Evolutionary conservation across 2,888 invertebrate genomes (phyloP).

Genomic region (Epiblema foenella): DNA sequence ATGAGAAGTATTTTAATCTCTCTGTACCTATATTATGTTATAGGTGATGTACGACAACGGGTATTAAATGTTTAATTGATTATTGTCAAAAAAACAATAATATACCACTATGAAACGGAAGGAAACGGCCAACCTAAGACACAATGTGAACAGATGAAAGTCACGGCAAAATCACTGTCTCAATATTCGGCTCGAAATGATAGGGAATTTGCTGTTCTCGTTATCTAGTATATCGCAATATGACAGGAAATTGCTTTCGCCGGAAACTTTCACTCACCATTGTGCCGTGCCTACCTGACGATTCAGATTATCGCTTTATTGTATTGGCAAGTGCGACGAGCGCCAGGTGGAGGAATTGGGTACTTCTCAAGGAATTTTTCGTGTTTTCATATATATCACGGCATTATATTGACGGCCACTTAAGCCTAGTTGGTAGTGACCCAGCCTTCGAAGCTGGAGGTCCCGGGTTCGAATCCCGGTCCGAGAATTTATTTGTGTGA

Average conservation of each 20-base stretch:
- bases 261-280: slow-evolving; percentile 43
- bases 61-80: too few species aligned
- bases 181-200: slow-evolving; percentile 30
- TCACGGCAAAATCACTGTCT: slow-evolving; percentile 16
- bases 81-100: too few species aligned
- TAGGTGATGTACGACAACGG: too few species aligned
- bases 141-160: neutral
- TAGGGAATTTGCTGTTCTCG: slow-evolving; percentile 26
- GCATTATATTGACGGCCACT: too few species aligned
- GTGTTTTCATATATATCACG: slow-evolving; percentile 7
- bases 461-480: too few species aligned
- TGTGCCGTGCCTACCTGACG: slow-evolving; percentile 43
- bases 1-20: too few species aligned
- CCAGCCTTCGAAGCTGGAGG: too few species aligned
- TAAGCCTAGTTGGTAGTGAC: too few species aligned
- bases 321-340: slow-evolving; percentile 36
- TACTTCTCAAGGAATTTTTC: slow-evolving; percentile 19
- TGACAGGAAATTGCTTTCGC: slow-evolving; percentile 42
- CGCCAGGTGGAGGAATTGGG: slow-evolving; percentile 13
- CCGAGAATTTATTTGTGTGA: too few species aligned
- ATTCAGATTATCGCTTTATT: slow-evolving; percentile 44
- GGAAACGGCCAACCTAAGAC: too few species aligned
- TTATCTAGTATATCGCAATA: slow-evolving; percentile 43
- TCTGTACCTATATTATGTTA: too few species aligned
- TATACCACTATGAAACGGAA: too few species aligned